Conservation (phyloP, 2,888 invertebrate genomes). For the Perdita meconis region DNA sequence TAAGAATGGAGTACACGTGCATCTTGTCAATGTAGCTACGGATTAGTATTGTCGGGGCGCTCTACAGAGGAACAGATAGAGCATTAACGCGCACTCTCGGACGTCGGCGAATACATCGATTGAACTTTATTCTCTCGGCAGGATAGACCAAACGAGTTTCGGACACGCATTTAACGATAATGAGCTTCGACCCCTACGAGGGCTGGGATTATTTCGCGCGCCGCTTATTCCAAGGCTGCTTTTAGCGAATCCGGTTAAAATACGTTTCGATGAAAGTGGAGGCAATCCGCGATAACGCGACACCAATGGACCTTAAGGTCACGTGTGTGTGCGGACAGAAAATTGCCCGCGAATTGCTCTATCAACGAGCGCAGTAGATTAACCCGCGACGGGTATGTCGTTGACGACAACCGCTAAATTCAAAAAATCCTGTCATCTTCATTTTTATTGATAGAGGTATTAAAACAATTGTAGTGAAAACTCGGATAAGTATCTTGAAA, state of each 20-base stretch:
- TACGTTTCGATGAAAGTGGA: constrained; percentile 57
- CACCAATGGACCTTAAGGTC: constrained; percentile 46
- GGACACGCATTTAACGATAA: constrained; percentile 60
- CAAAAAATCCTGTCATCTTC: too few species aligned
- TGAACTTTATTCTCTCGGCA: constrained; percentile 36
- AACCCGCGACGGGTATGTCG: too few species aligned
- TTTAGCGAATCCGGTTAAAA: constrained; percentile 42
- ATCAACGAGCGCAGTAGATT: background rate
- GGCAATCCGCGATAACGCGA: constrained; percentile 51
- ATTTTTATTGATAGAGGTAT: too few species aligned
- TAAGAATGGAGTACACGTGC: too few species aligned
- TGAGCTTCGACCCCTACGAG: constrained; percentile 47
- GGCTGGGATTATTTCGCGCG: constrained; percentile 60
- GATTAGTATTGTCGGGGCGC: too few species aligned
- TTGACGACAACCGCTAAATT: too few species aligned
- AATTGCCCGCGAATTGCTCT: constrained; percentile 29
- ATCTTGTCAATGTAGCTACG: too few species aligned
- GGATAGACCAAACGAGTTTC: constrained; percentile 40
- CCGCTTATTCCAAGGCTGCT: constrained; percentile 60
- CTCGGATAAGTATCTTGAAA: too few species aligned
- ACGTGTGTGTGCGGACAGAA: constrained; percentile 28
- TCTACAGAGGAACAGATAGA: constrained; percentile 22
- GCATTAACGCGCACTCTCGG: constrained; percentile 28
- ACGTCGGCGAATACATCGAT: constrained; percentile 38
- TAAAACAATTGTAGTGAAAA: too few species aligned